Conservation (phyloP, 2,797 vertebrate genomes). For the Cheracebus regulus region DNA sequence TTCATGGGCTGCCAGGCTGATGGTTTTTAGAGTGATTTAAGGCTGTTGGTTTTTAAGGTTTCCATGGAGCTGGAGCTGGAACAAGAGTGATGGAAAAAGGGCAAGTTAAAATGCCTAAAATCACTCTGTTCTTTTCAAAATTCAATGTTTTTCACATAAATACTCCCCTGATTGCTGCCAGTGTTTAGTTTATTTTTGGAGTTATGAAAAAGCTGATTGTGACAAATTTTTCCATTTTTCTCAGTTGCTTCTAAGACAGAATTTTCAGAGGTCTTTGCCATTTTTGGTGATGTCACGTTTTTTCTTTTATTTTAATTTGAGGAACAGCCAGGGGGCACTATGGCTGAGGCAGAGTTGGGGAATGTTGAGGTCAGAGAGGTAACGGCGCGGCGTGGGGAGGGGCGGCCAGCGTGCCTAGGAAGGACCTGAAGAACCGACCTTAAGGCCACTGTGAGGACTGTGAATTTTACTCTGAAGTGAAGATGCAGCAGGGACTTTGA, state of each 20-base stretch:
- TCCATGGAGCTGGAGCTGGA: background rate
- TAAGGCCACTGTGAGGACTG: background rate
- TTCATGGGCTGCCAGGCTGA: background rate
- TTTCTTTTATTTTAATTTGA: background rate
- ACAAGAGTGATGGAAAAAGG: background rate
- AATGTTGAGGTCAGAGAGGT: background rate
- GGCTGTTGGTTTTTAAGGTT: background rate
- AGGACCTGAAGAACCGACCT: background rate
- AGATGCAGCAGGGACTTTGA: background rate
- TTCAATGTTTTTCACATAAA: background rate
- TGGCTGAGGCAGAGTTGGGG: background rate
- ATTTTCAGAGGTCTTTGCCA: background rate
- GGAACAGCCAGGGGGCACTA: background rate
- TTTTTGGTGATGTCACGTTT: background rate
- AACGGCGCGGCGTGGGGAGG: accelerated
- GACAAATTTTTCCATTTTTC: background rate
- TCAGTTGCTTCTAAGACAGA: background rate
- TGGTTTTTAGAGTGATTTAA: background rate
- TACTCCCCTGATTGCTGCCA: background rate
- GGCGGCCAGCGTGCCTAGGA: accelerated
- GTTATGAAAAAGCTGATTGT: background rate
- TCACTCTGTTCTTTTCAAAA: background rate
- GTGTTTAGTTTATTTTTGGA: background rate
- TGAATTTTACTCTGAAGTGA: background rate
- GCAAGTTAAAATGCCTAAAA: background rate